Conservation (phyloP, 2,113 vertebrate genomes). For the Erythrocercus mccallii region DNA sequence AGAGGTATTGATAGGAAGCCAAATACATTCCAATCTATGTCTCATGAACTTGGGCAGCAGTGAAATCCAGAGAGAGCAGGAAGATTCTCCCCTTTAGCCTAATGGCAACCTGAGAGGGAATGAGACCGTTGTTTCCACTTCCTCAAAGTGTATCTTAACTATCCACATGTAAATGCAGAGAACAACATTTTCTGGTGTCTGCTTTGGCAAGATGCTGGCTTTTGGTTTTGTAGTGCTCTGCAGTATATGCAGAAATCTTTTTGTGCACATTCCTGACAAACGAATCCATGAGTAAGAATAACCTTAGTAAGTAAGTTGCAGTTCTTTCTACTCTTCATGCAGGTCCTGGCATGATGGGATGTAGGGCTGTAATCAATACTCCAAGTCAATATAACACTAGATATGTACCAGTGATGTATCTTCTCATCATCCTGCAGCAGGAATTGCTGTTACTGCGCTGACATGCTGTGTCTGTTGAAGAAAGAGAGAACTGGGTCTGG, state of each 20-base stretch:
- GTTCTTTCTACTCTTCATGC: not conserved
- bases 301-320: not conserved
- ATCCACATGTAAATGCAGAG: not conserved
- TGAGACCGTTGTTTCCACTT: not conserved
- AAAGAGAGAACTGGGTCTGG: not conserved
- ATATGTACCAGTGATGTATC: not conserved
- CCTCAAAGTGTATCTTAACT: not conserved
- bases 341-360: not conserved
- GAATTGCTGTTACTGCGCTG: not conserved
- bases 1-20: not conserved
- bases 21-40: not conserved
- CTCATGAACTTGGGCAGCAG: not conserved
- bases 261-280: not conserved
- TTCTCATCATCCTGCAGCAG: not conserved
- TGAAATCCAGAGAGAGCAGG: not conserved
- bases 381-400: not conserved
- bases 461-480: not conserved
- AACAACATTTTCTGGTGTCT: rapidly evolving
- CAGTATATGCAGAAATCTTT: not conserved
- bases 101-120: not conserved
- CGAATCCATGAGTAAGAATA: not conserved
- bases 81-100: not conserved
- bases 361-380: not conserved
- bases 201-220: not conserved
- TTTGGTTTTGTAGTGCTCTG: not conserved